phyloP scores from a whole-genome alignment of 2,888 invertebrate species.

The Chloroclystis v-ata region DNA sequence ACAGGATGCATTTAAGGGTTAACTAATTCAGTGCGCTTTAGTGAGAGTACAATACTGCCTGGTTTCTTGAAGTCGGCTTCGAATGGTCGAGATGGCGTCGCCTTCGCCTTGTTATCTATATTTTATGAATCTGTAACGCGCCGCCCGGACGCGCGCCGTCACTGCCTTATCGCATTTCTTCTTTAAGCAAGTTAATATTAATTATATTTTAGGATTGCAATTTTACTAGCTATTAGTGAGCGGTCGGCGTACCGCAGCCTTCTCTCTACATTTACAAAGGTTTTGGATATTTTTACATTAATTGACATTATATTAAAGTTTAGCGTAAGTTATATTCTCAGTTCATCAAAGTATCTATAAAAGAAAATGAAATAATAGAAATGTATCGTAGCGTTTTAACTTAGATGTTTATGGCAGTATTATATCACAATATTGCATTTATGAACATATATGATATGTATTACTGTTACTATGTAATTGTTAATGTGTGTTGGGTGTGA shows the following conservation, averaged over 20 bases:
- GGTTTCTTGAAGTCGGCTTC: no score
- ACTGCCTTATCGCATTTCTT: no score
- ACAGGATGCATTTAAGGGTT: background rate
- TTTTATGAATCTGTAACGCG: constrained; percentile 38
- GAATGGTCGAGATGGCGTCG: background rate
- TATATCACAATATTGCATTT: constrained; percentile 26
- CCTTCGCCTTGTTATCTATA: constrained; percentile 27
- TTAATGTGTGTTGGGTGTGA: constrained; percentile 17
- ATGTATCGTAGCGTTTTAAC: constrained; percentile 7
- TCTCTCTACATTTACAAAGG: constrained; percentile 20
- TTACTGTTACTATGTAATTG: constrained; percentile 7
- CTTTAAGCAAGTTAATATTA: no score
- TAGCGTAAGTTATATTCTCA: background rate
- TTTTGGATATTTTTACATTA: constrained; percentile 47
- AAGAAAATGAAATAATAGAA: background rate
- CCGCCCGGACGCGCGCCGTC: background rate
- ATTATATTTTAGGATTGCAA: no score
- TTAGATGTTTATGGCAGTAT: constrained; percentile 20
- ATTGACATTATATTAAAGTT: constrained; percentile 12
- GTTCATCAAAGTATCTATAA: no score
- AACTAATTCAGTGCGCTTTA: background rate
- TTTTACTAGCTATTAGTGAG: background rate
- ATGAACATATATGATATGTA: constrained; percentile 9
- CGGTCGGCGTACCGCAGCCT: background rate
- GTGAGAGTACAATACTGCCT: background rate